Evolutionary conservation across 2,113 vertebrate species (phyloP), one percentile per base, ranked within the genome.

Genomic region (Copsychus sechellarum): DNA sequence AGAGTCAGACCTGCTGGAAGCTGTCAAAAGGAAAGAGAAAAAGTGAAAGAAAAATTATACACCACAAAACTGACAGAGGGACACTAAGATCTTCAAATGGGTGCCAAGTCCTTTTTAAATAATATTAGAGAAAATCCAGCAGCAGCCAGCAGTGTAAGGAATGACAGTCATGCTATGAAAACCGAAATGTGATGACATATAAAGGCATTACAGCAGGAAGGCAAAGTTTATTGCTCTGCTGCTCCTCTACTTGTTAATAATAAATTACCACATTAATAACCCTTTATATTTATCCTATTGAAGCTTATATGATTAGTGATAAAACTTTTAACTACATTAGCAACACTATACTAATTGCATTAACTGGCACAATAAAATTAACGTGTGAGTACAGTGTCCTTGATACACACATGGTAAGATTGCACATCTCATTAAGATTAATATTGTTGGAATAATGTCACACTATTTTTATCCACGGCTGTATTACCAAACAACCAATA

Each of bases 241-340:
- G 90, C 69, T 79, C 86, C 61, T 88, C 28, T 74, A 45, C 69
- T 91, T 94, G 51, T 88, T 94, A 70, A 81, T 93, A 86, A 83
- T 87, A 97, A 95, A 97, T 85, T 95, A 95, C 19, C 0, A 1
- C 36, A 81, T 93, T 95, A 94, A 96, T 93, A 96, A 95, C 31
- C 18, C 90, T 65, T 95, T 95, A 87, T 60, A 81, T 38, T 78
- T 92, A 84, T 94, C 81, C 90, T 77, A 80, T 88, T 95, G 81
- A 71, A 96, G 62, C 89, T 82, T 53, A 78, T 72, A 88, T 67
- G 81, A 60, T 95, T 65, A 91, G 90, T 48, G 73, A 93, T 95
- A 97, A 96, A 96, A 91, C 85, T 94, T 78, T 82, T 92, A 82
- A 96, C 61, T 92, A 50, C 92, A 90, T 96, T 97, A 94, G 89